Conservation (phyloP, 2,888 invertebrate genomes). For the Ectemnius continuus region DNA sequence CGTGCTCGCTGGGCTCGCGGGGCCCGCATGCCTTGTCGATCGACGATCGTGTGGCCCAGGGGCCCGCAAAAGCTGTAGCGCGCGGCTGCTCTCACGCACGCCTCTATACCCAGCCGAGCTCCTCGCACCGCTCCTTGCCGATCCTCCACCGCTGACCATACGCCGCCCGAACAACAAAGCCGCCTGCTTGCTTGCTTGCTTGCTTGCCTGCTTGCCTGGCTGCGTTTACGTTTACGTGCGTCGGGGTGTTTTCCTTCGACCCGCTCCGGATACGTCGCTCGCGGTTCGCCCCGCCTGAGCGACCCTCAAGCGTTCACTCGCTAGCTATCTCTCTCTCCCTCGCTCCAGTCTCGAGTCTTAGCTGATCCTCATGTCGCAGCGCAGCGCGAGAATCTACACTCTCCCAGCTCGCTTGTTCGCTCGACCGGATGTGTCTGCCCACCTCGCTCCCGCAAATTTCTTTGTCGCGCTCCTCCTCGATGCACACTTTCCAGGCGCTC, state of each 20-base stretch:
- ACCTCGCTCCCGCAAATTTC: slow-evolving; percentile 1
- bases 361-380: slow-evolving; percentile 36
- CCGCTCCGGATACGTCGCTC: slow-evolving; percentile 55
- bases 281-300: slow-evolving; percentile 14
- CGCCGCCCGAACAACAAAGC: slow-evolving; percentile 9
- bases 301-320: slow-evolving; percentile 3
- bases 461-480: neutral
- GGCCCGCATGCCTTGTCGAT: slow-evolving; percentile 66
- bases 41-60: slow-evolving; percentile 61
- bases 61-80: slow-evolving; percentile 53
- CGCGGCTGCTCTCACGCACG: slow-evolving; percentile 39
- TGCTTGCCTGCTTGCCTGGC: neutral
- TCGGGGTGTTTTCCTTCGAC: slow-evolving; percentile 39
- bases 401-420: slow-evolving; percentile 5
- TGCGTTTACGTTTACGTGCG: slow-evolving; percentile 18
- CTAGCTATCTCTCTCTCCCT: no score
- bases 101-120: neutral
- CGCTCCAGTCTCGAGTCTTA: slow-evolving; percentile 13
- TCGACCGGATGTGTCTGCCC: neutral
- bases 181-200: neutral
- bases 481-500: neutral
- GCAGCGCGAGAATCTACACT: slow-evolving; percentile 49
- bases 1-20: slow-evolving; percentile 58
- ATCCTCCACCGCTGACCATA: slow-evolving; percentile 23
- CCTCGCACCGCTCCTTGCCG: neutral